Evolutionary conservation across 2,888 invertebrate species (phyloP).

Genomic region (Drosophila incognita): DNA sequence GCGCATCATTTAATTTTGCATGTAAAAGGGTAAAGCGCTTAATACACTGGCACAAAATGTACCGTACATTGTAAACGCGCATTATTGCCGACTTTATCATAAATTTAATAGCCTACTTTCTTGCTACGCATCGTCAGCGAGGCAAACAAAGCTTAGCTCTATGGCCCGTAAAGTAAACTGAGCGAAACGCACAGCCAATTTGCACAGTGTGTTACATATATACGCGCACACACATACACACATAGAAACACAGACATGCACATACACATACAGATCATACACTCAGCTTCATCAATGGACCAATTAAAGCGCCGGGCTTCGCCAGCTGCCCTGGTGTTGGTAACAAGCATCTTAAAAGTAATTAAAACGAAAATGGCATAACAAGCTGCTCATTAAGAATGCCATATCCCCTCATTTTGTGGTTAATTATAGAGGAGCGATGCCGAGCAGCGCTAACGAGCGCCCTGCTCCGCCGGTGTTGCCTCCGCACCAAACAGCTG

Average conservation of each 20-base stretch:
- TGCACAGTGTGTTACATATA: conserved; percentile 39
- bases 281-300: conserved; percentile 78
- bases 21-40: conserved; percentile 80
- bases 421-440: conserved; percentile 83
- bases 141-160: conserved; percentile 36
- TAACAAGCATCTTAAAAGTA: conserved; percentile 80
- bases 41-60: conserved; percentile 64
- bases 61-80: conserved; percentile 2
- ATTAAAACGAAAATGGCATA: conserved; percentile 81
- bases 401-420: conserved; percentile 71
- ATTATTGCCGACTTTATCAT: neutral
- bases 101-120: conserved; percentile 35
- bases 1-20: conserved; percentile 83
- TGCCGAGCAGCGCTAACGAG: conserved; percentile 62
- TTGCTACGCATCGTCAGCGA: conserved; percentile 24
- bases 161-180: conserved; percentile 37
- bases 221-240: neutral
- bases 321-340: conserved; percentile 55
- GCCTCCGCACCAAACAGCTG: conserved; percentile 4
- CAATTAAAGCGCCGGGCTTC: conserved; percentile 77
- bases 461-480: conserved; percentile 36
- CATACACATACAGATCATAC: conserved; percentile 7
- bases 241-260: neutral
- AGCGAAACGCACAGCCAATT: conserved; percentile 42
- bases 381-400: conserved; percentile 81